Conservation (phyloP, 2,888 invertebrate species). For the Callinectes sapidus region DNA sequence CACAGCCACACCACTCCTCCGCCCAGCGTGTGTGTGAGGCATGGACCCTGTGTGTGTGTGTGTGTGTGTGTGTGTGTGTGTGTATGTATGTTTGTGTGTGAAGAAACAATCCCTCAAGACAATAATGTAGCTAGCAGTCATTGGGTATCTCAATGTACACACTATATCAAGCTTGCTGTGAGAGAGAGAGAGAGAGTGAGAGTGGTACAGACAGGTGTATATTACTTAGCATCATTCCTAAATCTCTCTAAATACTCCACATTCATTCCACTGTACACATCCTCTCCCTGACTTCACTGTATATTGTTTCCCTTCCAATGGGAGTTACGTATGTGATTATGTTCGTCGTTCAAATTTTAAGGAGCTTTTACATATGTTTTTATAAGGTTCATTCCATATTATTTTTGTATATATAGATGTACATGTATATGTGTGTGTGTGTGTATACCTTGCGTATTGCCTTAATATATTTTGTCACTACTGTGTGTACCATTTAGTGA, state of each 20-base stretch:
- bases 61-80: neutral
- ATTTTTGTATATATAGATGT: neutral
- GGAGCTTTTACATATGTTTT: neutral
- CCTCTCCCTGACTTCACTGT: neutral
- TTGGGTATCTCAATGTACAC: constrained; percentile 21
- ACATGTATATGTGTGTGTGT: too few species aligned
- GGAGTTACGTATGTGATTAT: neutral
- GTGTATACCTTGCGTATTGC: neutral
- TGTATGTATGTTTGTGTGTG: too few species aligned
- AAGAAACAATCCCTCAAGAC: neutral
- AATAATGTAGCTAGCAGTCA: neutral
- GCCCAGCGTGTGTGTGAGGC: neutral
- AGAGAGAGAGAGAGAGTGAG: neutral
- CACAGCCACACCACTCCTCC: neutral
- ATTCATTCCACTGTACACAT: neutral
- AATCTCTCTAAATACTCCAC: neutral
- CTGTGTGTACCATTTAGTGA: neutral
- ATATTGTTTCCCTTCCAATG: neutral
- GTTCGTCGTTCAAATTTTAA: neutral
- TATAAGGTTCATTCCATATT: constrained; percentile 18
- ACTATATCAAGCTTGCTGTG: neutral
- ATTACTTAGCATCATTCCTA: neutral
- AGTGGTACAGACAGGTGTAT: neutral
- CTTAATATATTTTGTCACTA: neutral
- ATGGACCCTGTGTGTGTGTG: neutral